phyloP scores from a whole-genome alignment of 2,888 invertebrate species.

The Platycheirus rosarum region DNA sequence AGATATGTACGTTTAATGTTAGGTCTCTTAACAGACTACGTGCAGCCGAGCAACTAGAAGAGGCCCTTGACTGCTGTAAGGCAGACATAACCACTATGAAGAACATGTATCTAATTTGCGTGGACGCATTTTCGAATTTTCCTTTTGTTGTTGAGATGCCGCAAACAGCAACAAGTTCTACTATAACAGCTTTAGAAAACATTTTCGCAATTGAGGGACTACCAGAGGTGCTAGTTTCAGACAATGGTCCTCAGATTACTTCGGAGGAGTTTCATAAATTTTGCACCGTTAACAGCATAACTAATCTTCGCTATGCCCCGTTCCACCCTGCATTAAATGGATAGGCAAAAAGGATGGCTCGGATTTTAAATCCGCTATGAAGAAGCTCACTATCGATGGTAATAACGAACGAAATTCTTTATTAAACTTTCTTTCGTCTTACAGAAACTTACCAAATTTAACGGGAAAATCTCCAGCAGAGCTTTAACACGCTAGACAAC shows the following conservation, averaged over 20 bases:
- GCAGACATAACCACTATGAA: no score
- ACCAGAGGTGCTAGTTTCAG: conserved; percentile 72
- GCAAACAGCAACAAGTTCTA: conserved; percentile 58
- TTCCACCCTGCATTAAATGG: conserved; percentile 73
- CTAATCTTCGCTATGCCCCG: conserved; percentile 72
- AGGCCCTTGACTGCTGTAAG: no score
- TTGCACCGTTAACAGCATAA: conserved; percentile 72
- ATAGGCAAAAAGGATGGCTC: conserved; percentile 69
- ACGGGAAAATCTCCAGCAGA: conserved; percentile 46
- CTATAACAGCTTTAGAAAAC: conserved; percentile 54
- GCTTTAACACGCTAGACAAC: conserved; percentile 31
- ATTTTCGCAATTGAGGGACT: conserved; percentile 75
- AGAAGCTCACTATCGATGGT: no score
- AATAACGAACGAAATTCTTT: no score
- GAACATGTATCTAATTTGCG: conserved; percentile 15
- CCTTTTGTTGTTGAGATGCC: conserved; percentile 24
- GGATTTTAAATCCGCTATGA: conserved; percentile 40
- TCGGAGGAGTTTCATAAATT: conserved; percentile 73
- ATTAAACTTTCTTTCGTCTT: no score
- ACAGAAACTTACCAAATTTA: conserved; percentile 33
- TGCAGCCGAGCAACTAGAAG: no score
- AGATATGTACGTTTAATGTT: no score
- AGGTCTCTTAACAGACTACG: no score
- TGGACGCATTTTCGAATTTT: no score
- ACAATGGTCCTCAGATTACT: conserved; percentile 75